Base-by-base conservation (phyloP, 1,140 invertebrate species). In the Samia ricini region DNA sequence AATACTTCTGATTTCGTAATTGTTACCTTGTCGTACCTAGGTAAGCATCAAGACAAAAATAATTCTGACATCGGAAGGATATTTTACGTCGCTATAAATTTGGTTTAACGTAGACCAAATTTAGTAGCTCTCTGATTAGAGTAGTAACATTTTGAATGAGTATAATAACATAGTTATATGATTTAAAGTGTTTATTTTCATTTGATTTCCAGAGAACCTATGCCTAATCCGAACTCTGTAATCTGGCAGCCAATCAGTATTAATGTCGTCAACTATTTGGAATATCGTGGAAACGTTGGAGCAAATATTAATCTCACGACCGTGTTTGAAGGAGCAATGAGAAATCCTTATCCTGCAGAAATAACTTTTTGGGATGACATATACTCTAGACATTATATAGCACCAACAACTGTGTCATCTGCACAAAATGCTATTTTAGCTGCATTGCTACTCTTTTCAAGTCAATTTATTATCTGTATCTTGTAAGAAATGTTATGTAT, bases 321-420 rank as follows among this genome's bases (percentile, higher is more conserved):
- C 33, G 26, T 20, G 2, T 62, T 61, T 24, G 59, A 64, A 18
- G 1, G 18, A 1, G 8, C 33, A 15, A 64, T 23, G 22, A 36
- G 54, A 10, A 59, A 62, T 21, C 67, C 63, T 2, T 60, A 69
- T 15, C 22, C 42, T 2, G 36, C 18, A 5, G n/a, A 50, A 18
- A 69, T 59, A 56, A 56, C 22, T 1, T 65, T 69, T 52, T 69
- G 67, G 67, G 36, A 63, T 15, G 33, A 36, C 6, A 51, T 59
- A 0, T 62, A 64, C 4, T 7, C 10, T 4, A 60, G 29, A 22
- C 59, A 62, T 29, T 69, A 69, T 6, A 21, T 33, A 19, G 22
- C 63, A 21, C 67, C 67, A 18, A 48, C 7, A 10, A 5, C 22
- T 2, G 22, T 61, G 1, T 64, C 48, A 6, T 61, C 63, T 10